Evolutionary conservation across 1,140 invertebrate genomes (phyloP).

Genomic region (Branchinecta lindahli): DNA sequence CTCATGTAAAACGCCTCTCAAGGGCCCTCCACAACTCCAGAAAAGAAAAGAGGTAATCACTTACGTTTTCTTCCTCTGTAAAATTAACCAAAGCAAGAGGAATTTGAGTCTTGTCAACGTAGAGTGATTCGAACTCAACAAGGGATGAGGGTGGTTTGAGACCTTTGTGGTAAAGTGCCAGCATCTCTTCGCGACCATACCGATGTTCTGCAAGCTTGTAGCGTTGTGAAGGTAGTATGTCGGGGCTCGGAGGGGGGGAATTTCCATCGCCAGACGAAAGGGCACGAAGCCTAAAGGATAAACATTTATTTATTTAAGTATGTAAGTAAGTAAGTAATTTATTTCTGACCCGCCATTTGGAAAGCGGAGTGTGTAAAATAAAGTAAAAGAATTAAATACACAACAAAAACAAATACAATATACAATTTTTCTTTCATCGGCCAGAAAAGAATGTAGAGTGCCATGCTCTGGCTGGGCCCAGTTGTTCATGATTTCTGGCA

Average conservation of each 20-base stretch:
- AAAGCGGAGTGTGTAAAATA: too few relatives aligned
- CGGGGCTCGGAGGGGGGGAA: constrained; percentile 20
- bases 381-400: too few relatives aligned
- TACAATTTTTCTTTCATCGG: too few relatives aligned
- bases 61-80: constrained; percentile 64
- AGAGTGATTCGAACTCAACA: constrained; percentile 44
- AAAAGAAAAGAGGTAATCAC: constrained; percentile 10
- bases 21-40: too few relatives aligned
- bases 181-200: constrained; percentile 75
- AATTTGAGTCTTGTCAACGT: constrained; percentile 53
- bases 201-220: constrained; percentile 55
- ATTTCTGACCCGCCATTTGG: too few relatives aligned
- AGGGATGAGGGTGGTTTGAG: constrained; percentile 48
- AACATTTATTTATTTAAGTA: too few relatives aligned
- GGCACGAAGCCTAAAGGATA: constrained; percentile 17
- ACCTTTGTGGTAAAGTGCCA: constrained; percentile 56
- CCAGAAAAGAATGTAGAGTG: too few relatives aligned
- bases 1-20: too few relatives aligned
- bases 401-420: too few relatives aligned
- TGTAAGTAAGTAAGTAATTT: too few relatives aligned
- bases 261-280: constrained; percentile 18
- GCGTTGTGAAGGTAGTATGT: constrained; percentile 30
- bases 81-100: constrained; percentile 57
- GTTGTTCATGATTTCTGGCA: too few relatives aligned
- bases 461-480: too few relatives aligned